Percentiles rank a stretch among this genome's conserved stretches.
Conservation (phyloP, 2,113 vertebrate genomes). For the Bos javanicus region DNA sequence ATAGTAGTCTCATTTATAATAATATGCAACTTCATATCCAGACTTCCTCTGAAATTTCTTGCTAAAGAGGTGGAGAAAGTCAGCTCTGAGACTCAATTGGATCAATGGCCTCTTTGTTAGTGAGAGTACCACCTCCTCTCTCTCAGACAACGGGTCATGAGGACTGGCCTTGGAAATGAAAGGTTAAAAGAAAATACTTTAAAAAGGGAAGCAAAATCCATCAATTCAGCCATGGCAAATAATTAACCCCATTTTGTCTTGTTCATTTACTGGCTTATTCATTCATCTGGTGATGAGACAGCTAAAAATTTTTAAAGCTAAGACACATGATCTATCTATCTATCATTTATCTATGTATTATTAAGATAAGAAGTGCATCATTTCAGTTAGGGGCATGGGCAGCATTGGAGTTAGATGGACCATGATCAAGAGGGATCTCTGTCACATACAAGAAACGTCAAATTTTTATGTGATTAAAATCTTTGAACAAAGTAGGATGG, state of each 20-base stretch:
- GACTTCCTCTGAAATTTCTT: not conserved
- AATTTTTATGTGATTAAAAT: not conserved
- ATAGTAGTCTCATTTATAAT: not conserved
- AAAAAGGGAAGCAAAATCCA: slow-evolving; percentile 15
- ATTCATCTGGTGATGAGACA: not conserved
- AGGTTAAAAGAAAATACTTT: slow-evolving; percentile 34
- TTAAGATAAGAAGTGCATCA: not conserved
- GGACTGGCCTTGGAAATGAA: slow-evolving; percentile 9
- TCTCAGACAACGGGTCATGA: slow-evolving; percentile 20
- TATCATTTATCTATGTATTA: not conserved
- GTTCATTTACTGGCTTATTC: not conserved
- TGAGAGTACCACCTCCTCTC: not conserved
- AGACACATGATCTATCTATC: not conserved
- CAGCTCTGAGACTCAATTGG: not conserved
- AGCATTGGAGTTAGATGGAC: not conserved
- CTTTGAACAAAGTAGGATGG: not conserved
- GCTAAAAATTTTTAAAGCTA: not conserved
- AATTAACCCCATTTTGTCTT: not conserved
- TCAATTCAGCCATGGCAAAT: not conserved
- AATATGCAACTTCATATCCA: not conserved
- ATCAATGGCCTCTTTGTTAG: slow-evolving; percentile 36
- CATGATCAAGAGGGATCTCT: not conserved
- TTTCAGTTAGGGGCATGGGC: not conserved
- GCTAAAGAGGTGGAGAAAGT: not conserved
- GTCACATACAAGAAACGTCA: not conserved